Evolutionary conservation across 2,113 vertebrate genomes (phyloP), one percentile per base, ranked within the genome.

Genomic region (Sterna hirundo): DNA sequence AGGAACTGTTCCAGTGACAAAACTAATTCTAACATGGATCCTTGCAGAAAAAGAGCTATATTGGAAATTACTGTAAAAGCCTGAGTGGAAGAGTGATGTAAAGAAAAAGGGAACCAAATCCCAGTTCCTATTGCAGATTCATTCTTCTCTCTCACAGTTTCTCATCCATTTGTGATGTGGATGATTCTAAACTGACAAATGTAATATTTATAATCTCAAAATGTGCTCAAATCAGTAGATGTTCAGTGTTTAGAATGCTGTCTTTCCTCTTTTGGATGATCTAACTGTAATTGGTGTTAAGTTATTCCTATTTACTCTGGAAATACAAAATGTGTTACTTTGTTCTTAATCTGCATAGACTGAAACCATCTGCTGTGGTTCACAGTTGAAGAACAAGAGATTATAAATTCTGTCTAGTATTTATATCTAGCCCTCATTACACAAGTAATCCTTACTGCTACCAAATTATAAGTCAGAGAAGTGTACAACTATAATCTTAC

Each of bases 241-340:
- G n/a, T 83, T 93, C 86, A 72, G 40, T 51, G 38, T 25, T 91
- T 64, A 49, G 69, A 88, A 86, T 79, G 51, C 71, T 76, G 80
- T 79, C 88, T 89, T 83, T 78, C 69, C 40, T 75, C 27, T 87
- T 91, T 87, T 76, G 16, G 26, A 76, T 27, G 36, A 82, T 84
- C 49, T 83, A 72, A 72, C 61, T 76, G 42, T 72, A 88, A 89
- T n/a, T 78, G 83, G 69, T 94, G 95, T 91, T 79, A 95, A 97
- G 25, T 84, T 96, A 94, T 93, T 95, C 94, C 78, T 94, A 47
- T 93, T 93, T 96, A 68, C 96, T 92, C 95, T 93, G 83, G 86
- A 97, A 94, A 87, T 94, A 91, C 36, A 87, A 90, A 95, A 94
- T 76, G 83, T 96, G 77, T 89, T 93, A 94, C 80, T 95, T 94